These are phyloP conservation scores for Drosophila ogumai DNA, from an alignment of 1,140 invertebrate genomes.

Conservation along the genomic window DNA sequence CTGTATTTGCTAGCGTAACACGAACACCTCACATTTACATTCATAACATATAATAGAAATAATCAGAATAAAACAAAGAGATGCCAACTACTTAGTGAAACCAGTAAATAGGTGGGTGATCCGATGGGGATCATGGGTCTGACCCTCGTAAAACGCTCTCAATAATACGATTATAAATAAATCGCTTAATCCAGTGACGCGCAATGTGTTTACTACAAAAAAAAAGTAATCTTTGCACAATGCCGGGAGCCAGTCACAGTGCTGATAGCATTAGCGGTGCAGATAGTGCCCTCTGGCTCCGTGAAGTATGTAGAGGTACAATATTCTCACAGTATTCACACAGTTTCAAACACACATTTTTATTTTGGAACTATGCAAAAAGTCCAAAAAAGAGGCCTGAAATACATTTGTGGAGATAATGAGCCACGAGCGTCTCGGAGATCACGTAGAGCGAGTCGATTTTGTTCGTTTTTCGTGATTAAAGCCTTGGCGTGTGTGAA, in stretches of 20 bases:
- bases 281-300: constrained; percentile 14
- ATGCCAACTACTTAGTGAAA: constrained; percentile 22
- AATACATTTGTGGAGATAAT: constrained; percentile 28
- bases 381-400: constrained; percentile 35
- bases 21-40: neutral
- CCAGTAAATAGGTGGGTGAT: constrained; percentile 50
- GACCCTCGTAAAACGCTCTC: constrained; percentile 47
- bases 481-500: constrained; percentile 30
- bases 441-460: constrained; percentile 49
- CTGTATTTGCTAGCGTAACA: neutral
- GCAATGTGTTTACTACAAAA: constrained; percentile 53
- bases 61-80: constrained; percentile 35
- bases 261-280: constrained; percentile 20
- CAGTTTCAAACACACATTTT: constrained; percentile 34
- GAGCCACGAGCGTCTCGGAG: constrained; percentile 58
- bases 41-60: constrained; percentile 1
- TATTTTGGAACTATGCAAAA: constrained; percentile 28
- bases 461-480: constrained; percentile 33
- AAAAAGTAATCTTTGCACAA: constrained; percentile 37
- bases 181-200: constrained; percentile 47
- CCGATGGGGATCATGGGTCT: constrained; percentile 43
- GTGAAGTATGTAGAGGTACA: constrained; percentile 19
- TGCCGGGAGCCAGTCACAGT: constrained; percentile 28
- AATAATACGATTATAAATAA: constrained; percentile 41
- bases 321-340: constrained; percentile 38